Base-by-base conservation (phyloP, 2,888 invertebrate genomes). In the Nomada lathburiana region DNA sequence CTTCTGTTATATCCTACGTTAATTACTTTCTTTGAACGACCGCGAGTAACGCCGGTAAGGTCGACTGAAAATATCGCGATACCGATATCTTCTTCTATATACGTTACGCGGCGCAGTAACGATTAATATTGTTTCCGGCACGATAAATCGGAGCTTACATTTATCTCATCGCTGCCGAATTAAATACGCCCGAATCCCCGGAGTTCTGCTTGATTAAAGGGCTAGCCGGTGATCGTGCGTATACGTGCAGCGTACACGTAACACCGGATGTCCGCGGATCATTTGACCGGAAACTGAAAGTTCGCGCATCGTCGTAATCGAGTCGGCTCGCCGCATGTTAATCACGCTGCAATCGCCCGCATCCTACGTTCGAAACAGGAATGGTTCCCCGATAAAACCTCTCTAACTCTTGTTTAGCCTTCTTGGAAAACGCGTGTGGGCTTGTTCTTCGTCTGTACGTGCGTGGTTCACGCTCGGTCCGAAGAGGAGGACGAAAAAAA, bases 261-360 rank as follows among this genome's bases (percentile, higher is more conserved):
- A 65, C 11, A 63, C 88, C 92, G 93, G 92, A 93, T 91, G 93
- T 93, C 90, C 89, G 91, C 87, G 91, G 90, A 93, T 93, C 91
- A 90, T 92, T 92, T 92, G 89, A 91, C 93, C 92, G 93, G 93
- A 92, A 93, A 90, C 91, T 89, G 88, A 91, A 91, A 90, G 91
- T 91, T 90, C 91, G 89, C 88, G 88, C 90, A 91, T 90, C 89
- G 91, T 84, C 87, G 89, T 90, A 91, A 90, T 89, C 86, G 88
- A 89, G 80, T 81, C 84, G 82, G 75, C 86, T 78, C 76, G 88
- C 83, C 84, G 73, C 86, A 82, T 70, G 86, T 86, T 90, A 89
- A 90, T 90, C 90, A 88, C 82, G 65, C 76, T 57, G 82, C 86
- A 89, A 90, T 90, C 91, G 84, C 67, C 85, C 84, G 88, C 90